phyloP scores from a whole-genome alignment of 2,888 invertebrate genomes.

The Dasypolia templi region DNA sequence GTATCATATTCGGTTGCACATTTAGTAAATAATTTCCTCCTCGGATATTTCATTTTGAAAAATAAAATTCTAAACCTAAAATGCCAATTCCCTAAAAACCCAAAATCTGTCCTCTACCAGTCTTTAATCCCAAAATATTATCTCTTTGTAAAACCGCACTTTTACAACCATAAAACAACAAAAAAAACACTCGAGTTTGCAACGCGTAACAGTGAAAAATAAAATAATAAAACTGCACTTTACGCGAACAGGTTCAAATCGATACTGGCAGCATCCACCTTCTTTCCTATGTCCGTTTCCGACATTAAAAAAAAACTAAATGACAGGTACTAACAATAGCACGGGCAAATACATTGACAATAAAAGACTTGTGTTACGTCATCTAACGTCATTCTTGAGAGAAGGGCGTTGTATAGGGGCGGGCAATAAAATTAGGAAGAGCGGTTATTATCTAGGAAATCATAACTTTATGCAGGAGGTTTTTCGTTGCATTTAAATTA shows the following conservation, averaged over 20 bases:
- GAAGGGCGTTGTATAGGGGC: conserved; percentile 34
- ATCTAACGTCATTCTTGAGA: conserved; percentile 34
- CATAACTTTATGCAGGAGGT: not conserved
- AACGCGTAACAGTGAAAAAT: conserved; percentile 33
- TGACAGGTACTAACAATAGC: conserved; percentile 81
- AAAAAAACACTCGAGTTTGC: conserved; percentile 17
- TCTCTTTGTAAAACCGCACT: conserved; percentile 3
- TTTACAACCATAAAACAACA: conserved; percentile 38
- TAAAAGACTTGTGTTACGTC: conserved; percentile 66
- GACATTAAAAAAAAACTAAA: conserved; percentile 79
- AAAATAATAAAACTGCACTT: conserved; percentile 81
- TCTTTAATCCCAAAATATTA: not conserved
- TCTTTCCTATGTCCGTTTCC: conserved; percentile 87
- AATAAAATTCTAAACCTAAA: conserved; percentile 25
- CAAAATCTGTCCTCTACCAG: not conserved
- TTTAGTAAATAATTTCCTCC: conserved; percentile 77
- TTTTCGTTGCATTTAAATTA: not conserved
- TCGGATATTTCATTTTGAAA: conserved; percentile 85
- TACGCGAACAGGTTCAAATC: conserved; percentile 84
- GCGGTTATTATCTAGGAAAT: not conserved
- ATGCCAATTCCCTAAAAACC: not conserved
- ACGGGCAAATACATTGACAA: conserved; percentile 69
- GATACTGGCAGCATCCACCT: conserved; percentile 81
- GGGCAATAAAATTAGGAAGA: conserved; percentile 25
- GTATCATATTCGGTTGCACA: conserved; percentile 75